Percentiles rank a stretch among this genome's conserved stretches.
These are phyloP conservation scores for Eulemur rufifrons DNA, from an alignment of 2,113 vertebrate species.

Conservation along the genomic window DNA sequence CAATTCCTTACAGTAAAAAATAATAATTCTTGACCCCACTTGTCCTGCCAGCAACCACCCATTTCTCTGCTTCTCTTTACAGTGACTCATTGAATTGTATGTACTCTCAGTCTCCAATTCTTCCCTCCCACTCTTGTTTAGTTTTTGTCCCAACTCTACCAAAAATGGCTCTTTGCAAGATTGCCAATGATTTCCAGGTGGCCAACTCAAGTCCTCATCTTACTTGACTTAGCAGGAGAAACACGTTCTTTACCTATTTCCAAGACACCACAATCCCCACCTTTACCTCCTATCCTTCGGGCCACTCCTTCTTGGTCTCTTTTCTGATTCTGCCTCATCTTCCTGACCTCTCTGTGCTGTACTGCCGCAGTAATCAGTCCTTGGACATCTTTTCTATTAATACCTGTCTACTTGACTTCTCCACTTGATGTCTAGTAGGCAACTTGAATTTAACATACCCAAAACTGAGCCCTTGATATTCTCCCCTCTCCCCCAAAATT, in stretches of 20 bases:
- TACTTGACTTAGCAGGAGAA: background rate
- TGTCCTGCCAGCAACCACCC: background rate
- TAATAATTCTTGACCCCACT: background rate
- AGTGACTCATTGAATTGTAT: background rate
- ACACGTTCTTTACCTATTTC: background rate
- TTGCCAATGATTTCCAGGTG: background rate
- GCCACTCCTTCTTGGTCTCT: background rate
- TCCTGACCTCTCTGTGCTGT: background rate
- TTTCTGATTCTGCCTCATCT: background rate
- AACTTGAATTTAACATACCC: background rate
- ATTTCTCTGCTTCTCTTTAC: background rate
- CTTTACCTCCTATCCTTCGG: background rate
- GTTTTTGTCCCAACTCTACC: background rate
- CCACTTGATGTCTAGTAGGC: background rate
- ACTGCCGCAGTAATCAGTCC: background rate
- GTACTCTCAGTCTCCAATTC: background rate
- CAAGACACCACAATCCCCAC: background rate
- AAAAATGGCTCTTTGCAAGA: background rate
- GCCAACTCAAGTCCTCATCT: background rate
- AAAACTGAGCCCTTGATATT: background rate
- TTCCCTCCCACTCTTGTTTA: background rate
- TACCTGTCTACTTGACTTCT: background rate
- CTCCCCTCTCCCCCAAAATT: background rate
- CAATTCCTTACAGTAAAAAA: constrained; percentile 12
- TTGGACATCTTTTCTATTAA: background rate